These are phyloP conservation scores for Macheiramphus alcinus DNA, from an alignment of 2,113 vertebrate genomes.

Conservation along the genomic window DNA sequence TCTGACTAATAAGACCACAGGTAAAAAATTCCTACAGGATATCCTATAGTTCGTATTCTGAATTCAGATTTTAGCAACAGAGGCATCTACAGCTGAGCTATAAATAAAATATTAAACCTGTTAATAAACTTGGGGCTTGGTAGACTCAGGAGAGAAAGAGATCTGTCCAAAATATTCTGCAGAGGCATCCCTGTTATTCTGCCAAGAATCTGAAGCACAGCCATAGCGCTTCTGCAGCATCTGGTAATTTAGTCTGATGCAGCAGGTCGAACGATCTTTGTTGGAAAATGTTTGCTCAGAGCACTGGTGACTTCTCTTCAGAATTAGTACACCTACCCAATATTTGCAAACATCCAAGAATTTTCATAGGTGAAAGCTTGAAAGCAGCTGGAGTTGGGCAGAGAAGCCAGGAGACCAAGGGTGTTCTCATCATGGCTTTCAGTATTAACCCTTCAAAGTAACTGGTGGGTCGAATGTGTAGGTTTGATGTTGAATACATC, in stretches of 20 bases:
- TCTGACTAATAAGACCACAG: neutral
- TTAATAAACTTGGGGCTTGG: neutral
- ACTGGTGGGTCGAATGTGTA: neutral
- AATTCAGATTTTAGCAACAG: neutral
- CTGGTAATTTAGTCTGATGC: neutral
- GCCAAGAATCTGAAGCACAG: neutral
- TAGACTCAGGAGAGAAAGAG: neutral
- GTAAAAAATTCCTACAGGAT: neutral
- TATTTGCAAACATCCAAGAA: neutral
- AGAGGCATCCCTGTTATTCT: neutral
- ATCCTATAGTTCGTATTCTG: accelerated
- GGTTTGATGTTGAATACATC: neutral
- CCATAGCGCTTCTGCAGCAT: neutral
- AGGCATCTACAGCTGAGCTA: neutral
- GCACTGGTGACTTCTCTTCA: neutral
- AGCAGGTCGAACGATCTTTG: neutral
- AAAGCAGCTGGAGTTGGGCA: neutral
- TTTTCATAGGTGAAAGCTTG: neutral
- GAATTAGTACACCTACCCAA: neutral
- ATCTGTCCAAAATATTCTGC: neutral
- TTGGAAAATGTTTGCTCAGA: neutral
- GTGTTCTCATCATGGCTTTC: neutral
- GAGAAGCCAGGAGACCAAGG: neutral
- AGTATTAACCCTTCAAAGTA: neutral
- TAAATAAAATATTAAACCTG: too few species aligned